Percentiles rank a stretch among this genome's conserved stretches.
Evolutionary conservation across 2,113 vertebrate genomes (phyloP).

Genomic region (Gambusia affinis): DNA sequence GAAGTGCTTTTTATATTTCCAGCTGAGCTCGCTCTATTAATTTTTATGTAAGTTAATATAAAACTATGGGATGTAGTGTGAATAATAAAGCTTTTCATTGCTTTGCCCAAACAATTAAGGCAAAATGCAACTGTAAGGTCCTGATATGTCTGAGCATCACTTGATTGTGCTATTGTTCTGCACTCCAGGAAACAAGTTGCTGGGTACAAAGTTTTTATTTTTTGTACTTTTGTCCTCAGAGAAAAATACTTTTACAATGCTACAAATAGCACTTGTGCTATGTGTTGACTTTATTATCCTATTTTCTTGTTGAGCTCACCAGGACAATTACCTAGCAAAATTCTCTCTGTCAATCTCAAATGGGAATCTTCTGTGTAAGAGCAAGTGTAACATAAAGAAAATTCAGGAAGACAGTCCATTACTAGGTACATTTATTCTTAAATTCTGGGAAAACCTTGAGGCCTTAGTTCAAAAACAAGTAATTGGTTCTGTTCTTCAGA

Average conservation of each 20-base stretch:
- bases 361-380: background rate
- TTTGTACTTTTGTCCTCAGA: too few relatives aligned
- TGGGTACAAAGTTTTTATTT: background rate
- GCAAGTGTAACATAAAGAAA: background rate
- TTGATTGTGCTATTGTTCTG: background rate
- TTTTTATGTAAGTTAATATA: conserved; percentile 14
- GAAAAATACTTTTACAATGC: background rate
- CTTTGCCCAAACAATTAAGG: background rate
- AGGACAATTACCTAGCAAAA: background rate
- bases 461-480: background rate
- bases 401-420: background rate
- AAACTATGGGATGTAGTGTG: conserved; percentile 1
- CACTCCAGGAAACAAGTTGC: background rate
- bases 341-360: background rate
- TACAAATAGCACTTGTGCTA: background rate
- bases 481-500: background rate
- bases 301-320: background rate
- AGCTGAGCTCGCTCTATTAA: background rate
- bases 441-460: background rate
- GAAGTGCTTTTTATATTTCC: conserved; percentile 2
- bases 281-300: background rate
- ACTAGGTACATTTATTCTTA: background rate
- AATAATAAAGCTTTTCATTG: background rate
- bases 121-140: background rate
- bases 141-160: background rate